Evolutionary conservation across 2,113 vertebrate species (phyloP).

Genomic region (Macroglossus sobrinus): DNA sequence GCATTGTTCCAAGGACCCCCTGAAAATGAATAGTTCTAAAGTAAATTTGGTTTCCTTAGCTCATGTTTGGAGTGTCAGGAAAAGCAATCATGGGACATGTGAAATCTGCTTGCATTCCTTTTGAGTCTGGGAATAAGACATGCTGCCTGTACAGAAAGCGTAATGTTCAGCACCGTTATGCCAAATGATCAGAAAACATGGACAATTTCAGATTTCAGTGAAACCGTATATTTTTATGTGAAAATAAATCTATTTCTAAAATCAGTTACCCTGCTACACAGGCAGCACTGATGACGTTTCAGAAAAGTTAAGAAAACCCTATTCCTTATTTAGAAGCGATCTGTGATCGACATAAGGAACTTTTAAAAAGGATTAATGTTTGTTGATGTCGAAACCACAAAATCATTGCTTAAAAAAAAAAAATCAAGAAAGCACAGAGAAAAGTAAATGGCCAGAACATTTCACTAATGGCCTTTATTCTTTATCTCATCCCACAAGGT

Average conservation of each 20-base stretch:
- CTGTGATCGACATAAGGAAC: neutral
- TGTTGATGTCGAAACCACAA: neutral
- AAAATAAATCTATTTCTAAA: neutral
- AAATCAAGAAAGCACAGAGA: neutral
- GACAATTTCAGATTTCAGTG: neutral
- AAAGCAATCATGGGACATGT: neutral
- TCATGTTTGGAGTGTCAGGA: neutral
- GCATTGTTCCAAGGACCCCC: neutral
- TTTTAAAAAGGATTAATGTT: neutral
- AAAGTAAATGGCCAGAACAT: neutral
- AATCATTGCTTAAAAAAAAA: neutral
- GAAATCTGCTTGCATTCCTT: neutral
- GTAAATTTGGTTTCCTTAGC: neutral
- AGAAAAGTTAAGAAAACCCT: neutral
- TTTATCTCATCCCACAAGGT: neutral
- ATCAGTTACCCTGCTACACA: neutral
- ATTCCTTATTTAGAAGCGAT: neutral
- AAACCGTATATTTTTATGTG: neutral
- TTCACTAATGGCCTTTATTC: neutral
- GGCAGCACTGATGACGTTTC: neutral
- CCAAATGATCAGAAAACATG: neutral
- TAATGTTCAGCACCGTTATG: neutral
- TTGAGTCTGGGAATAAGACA: neutral
- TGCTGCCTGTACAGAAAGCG: neutral
- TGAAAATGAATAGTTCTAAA: neutral